Evolutionary conservation across 2,888 invertebrate species (phyloP).

Genomic region (Flabesymbios commensalis): DNA sequence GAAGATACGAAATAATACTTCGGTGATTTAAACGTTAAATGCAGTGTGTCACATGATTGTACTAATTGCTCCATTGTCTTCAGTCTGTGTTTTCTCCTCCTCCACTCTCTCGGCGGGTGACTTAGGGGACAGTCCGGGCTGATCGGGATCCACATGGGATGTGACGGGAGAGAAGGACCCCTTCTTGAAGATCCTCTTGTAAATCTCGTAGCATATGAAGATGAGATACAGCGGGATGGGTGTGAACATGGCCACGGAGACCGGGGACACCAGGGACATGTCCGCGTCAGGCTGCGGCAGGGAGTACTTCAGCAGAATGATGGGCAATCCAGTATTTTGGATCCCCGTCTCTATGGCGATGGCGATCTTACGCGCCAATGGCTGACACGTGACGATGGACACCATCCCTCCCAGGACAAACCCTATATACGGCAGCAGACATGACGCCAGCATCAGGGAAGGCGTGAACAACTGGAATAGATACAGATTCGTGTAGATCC

Average conservation of each 20-base stretch:
- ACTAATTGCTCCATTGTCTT: too few relatives aligned
- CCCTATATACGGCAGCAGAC: slow-evolving; percentile 53
- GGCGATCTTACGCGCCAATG: slow-evolving; percentile 64
- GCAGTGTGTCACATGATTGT: too few relatives aligned
- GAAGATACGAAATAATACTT: too few relatives aligned
- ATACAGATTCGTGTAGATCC: slow-evolving; percentile 77
- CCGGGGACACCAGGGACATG: slow-evolving; percentile 71
- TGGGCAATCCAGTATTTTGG: slow-evolving; percentile 90
- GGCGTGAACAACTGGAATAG: slow-evolving; percentile 81
- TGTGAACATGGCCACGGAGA: slow-evolving; percentile 34
- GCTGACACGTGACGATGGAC: slow-evolving; percentile 42
- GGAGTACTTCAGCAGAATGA: slow-evolving; percentile 81
- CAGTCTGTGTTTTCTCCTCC: too few relatives aligned
- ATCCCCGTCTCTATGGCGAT: slow-evolving; percentile 84
- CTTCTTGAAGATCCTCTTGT: too few relatives aligned
- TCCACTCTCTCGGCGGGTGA: too few relatives aligned
- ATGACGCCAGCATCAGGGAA: slow-evolving; percentile 37
- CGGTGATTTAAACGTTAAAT: too few relatives aligned
- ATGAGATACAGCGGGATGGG: slow-evolving; percentile 34
- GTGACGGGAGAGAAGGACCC: too few relatives aligned
- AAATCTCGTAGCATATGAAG: slow-evolving; percentile 16
- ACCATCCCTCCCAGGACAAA: slow-evolving; percentile 48
- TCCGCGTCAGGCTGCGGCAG: slow-evolving; percentile 85
- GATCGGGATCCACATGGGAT: too few relatives aligned
- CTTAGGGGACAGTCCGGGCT: too few relatives aligned